Conservation (phyloP, 2,888 invertebrate species). For the Cataglyphis rosenhaueri region DNA sequence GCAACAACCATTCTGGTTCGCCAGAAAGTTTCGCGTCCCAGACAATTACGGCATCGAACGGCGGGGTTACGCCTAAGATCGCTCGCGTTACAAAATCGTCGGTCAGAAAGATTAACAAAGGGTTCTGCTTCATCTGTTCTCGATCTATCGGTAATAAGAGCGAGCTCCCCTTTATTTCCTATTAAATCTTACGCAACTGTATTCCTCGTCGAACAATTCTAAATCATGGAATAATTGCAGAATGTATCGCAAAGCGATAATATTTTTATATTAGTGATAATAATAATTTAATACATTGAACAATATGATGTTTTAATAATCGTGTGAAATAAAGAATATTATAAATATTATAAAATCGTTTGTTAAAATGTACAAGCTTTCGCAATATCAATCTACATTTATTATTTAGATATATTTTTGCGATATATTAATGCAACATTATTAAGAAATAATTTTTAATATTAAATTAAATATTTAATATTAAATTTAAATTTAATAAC, state of each 20-base stretch:
- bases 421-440: neutral
- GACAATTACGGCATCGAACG: slow-evolving; percentile 74
- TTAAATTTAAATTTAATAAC: neutral
- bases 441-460: neutral
- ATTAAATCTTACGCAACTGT: slow-evolving; percentile 32
- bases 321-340: neutral
- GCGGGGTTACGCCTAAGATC: slow-evolving; percentile 75
- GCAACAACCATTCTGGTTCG: slow-evolving; percentile 62
- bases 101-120: slow-evolving; percentile 71
- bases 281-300: neutral
- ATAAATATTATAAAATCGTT: neutral
- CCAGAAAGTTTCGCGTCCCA: slow-evolving; percentile 68
- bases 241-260: slow-evolving; percentile 3
- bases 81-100: slow-evolving; percentile 74
- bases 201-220: slow-evolving; percentile 25
- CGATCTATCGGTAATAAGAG: slow-evolving; percentile 55
- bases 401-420: neutral
- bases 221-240: slow-evolving; percentile 31
- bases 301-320: neutral
- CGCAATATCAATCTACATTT: neutral
- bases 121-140: slow-evolving; percentile 69
- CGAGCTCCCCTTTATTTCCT: slow-evolving; percentile 16
- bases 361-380: neutral
- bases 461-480: no score
- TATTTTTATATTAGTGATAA: neutral